A percentile compares a stretch with the other conserved stretches of the same genome.
Evolutionary conservation across 1,140 invertebrate genomes (phyloP).

Genomic region (Drosophila paulistorum): DNA sequence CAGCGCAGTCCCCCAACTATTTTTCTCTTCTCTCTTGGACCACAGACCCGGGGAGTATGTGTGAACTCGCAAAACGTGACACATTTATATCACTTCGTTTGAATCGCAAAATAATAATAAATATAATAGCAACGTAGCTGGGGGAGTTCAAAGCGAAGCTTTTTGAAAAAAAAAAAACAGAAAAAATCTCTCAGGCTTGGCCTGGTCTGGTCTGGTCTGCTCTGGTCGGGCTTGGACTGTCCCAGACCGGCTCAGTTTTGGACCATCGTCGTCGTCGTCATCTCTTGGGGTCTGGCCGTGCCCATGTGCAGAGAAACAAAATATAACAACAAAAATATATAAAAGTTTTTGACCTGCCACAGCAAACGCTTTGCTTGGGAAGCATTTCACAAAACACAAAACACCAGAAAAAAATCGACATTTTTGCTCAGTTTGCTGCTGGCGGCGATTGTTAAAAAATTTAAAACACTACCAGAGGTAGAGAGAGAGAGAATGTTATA

Average conservation of each 20-base stretch:
- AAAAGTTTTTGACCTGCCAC: constrained; percentile 67
- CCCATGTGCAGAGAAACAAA: constrained; percentile 58
- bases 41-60: constrained; percentile 63
- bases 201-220: background rate
- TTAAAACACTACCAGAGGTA: constrained; percentile 42
- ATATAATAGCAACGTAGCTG: constrained; percentile 73
- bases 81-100: constrained; percentile 82
- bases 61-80: constrained; percentile 81
- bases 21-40: constrained; percentile 19
- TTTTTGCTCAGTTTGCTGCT: constrained; percentile 52
- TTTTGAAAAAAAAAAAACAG: constrained; percentile 1
- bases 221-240: constrained; percentile 22
- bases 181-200: constrained; percentile 9
- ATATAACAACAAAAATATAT: constrained; percentile 13
- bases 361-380: constrained; percentile 50
- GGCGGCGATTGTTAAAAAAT: constrained; percentile 56
- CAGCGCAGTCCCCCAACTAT: no score
- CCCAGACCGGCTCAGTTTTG: constrained; percentile 17
- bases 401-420: constrained; percentile 43
- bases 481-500: constrained; percentile 57
- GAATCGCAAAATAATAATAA: constrained; percentile 82
- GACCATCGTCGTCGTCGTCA: constrained; percentile 5
- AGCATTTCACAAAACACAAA: constrained; percentile 33
- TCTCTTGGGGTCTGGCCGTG: constrained; percentile 60
- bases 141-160: constrained; percentile 39